Evolutionary conservation across 2,113 vertebrate species (phyloP), one percentile per base, ranked within the genome.

Genomic region (Dendrocopos noguchii): DNA sequence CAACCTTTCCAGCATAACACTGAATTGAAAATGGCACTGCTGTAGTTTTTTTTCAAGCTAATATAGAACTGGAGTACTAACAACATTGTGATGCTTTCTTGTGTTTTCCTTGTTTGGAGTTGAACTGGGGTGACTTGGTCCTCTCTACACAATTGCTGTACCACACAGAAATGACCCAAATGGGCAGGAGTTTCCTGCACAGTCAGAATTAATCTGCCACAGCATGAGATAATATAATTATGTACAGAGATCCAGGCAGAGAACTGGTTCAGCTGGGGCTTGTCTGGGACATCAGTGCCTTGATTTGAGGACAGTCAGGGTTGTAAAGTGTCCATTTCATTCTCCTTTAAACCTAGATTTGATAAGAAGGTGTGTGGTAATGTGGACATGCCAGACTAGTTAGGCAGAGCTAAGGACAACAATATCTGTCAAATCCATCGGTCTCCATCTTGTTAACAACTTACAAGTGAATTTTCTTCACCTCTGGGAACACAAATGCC

Each of bases 1-100:
- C 97, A 98, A 97, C 96, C 97, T 98, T 97, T 97, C 94, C 94
- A 97, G 96, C 91, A 60, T 97, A 97, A 97, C 95, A 95, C 97
- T 97, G 96, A 96, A 97, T 98, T 96, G 96, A 96, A 97, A 97
- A 97, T 97, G 96, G 96, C 94, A 96, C 84, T 84, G 88, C 93
- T 92, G 60, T 93, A 78, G 71, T 97, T 95, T 94, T 47, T 95
- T 94, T 53, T 93, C 9, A 72, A 95, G 84, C 72, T 96, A 97
- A 96, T 95, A 90, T 42, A 93, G 84, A 81, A 82, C 76, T 22
- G 42, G 79, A 95, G 84, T 88, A 71, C 88, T 87, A 95, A 93
- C 93, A 91, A 64, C 47, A 33, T 73, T 47, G 75, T 71, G 70
- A 77, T 82, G 88, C 84, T 95, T 96, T 88, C 88, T 93, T 83